Base-by-base conservation (phyloP, 2,888 invertebrate genomes). In the Meiosimyza platycephala region DNA sequence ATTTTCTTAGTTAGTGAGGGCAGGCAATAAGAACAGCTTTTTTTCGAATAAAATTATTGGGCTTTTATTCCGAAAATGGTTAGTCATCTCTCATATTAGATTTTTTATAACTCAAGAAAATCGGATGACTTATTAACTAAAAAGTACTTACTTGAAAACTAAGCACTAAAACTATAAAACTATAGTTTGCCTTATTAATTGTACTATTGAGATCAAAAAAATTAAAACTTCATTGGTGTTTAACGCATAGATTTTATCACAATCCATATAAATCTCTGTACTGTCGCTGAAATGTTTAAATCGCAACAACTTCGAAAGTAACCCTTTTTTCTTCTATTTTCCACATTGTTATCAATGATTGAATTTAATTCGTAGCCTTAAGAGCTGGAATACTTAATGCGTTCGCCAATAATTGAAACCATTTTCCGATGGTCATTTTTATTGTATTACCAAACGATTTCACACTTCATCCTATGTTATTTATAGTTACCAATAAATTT, bases 401-500 rank as follows among this genome's bases (percentile, higher is more conserved):
- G 33, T 50, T 64, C 6, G 59, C 66, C 66, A 71, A 70, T 74
- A 72, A 74, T 65, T 68, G 40, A 71, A 62, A 68, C 66, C 48
- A 50, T 60, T 79, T 81, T 83, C 83, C 81, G 75, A 75, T 59
- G 80, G 82, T 74, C 76, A 82, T 77, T 78, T 82, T 80, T 76
- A 59, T 72, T 72, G 48, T 71, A 72, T 74, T 66, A 47, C 62
- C 71, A 50, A 40, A 69, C 67, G n/a, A 50, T 59, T 68, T 59
- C 68, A 62, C 63, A 70, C 70, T 63, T 62, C 54, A 68, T 59
- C 55, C 57, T 50, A 50, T 12, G 48, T 48, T 50, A 67, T 33
- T 51, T 66, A 57, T 74, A 76, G 76, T 78, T 15, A 28, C 15
- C 48, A 28, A 70, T 73, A 73, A 63, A 73, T 73, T 51, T 59